Evolutionary conservation across 2,113 vertebrate genomes (phyloP), one percentile per base, ranked within the genome.

Genomic region (Bufo bufo): DNA sequence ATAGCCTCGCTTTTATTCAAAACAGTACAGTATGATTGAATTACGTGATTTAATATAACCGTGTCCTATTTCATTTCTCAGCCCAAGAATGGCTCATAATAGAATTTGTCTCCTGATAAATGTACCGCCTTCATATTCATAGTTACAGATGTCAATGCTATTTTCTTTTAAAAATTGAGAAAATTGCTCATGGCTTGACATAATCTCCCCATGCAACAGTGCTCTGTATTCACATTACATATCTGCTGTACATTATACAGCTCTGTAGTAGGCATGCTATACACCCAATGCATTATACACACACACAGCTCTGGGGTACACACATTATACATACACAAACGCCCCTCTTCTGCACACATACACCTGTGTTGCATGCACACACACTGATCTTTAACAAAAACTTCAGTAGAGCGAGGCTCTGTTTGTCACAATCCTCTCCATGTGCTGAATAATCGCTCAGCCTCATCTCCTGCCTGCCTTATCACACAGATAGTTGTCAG

Each of bases 91-190:
- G 23, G 69, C 69, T 72, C 14, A 56, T 85, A 85, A 85, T 85
- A 74, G 14, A 54, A 74, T 85, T 56, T 85, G 23, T 19, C 66
- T 85, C 49, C 66, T 74, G 50, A 85, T 56, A 85, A 85, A 85
- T 77, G 23, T 23, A 85, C 77, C 77, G 43, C 17, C 16, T 85
- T 59, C n/a, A 74, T 74, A 20, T 45, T 74, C 52, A 56, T 85
- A 74, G 75, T 85, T 85, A 85, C 54, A n/a, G 17, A 77, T 85
- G 65, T 56, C 84, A 77, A 77, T 85, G n/a, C 16, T 59, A 61
- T 85, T 84, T 69, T 82, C 17, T 14, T 69, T 74, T 54, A 16
- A 54, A 72, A 52, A 50, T 54, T 52, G 58, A 72, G 43, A 47
- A 54, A 74, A 45, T 16, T 4, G 66, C 52, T 72, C 19, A 47